Evolutionary conservation across 2,113 vertebrate genomes (phyloP).

Genomic region (Neolamprologus variostigma): DNA sequence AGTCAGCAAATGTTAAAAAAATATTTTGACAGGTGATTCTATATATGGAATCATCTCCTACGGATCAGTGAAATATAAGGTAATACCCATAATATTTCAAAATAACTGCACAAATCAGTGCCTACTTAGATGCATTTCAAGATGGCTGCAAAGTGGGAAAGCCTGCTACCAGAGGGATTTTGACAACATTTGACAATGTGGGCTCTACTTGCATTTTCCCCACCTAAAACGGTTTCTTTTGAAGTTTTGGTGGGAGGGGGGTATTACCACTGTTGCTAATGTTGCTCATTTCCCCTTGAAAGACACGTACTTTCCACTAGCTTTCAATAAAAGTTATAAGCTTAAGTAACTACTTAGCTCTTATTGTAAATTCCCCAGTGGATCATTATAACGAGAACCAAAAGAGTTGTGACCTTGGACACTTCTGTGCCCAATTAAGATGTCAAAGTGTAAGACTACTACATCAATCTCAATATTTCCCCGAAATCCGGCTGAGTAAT

Average conservation of each 20-base stretch:
- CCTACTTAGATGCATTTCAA: background rate
- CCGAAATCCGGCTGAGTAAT: background rate
- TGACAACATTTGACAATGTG: background rate
- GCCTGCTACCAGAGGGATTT: background rate
- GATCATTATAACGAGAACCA: background rate
- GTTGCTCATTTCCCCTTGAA: background rate
- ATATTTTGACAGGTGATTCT: background rate
- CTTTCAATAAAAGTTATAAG: background rate
- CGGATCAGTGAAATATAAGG: background rate
- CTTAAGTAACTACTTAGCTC: background rate
- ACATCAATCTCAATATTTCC: conserved; percentile 35
- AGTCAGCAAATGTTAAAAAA: background rate
- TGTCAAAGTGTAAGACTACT: background rate
- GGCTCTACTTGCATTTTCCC: background rate
- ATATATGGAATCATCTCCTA: background rate
- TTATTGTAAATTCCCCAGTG: background rate
- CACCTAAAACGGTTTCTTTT: background rate
- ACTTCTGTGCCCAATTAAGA: conserved; percentile 12
- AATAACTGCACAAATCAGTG: background rate
- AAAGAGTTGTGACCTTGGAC: conserved; percentile 14
- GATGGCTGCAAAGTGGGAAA: background rate
- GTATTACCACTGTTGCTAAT: background rate
- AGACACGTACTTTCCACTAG: background rate
- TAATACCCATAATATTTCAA: background rate
- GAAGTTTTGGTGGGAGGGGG: background rate